A percentile compares a stretch with the other conserved stretches of the same genome.
These are phyloP conservation scores for Pangasianodon gigas DNA, from an alignment of 2,113 vertebrate species.

Conservation along the genomic window DNA sequence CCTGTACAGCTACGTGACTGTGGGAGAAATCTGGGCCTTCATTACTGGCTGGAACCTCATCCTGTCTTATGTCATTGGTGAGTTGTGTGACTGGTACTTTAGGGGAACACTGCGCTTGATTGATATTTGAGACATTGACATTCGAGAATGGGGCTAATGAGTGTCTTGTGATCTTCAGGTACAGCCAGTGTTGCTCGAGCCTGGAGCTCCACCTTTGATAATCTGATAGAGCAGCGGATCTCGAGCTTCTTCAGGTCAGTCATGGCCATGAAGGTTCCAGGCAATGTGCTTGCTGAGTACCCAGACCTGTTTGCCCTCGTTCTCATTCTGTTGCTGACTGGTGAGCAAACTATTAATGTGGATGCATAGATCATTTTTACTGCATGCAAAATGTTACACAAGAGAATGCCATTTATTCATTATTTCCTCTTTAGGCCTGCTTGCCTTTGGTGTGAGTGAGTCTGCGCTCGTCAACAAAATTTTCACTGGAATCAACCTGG, in stretches of 20 bases:
- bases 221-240: constrained; percentile 87
- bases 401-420: not conserved
- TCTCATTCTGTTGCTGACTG: constrained; percentile 84
- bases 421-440: constrained; percentile 72
- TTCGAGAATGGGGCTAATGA: not conserved
- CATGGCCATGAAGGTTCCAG: constrained; percentile 75
- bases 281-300: constrained; percentile 79
- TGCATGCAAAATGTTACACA: not conserved
- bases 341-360: constrained; percentile 67
- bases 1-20: constrained; percentile 95
- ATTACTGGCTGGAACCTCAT: constrained; percentile 97
- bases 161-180: constrained; percentile 65
- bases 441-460: constrained; percentile 91
- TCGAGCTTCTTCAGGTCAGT: constrained; percentile 79
- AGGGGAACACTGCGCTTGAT: not conserved
- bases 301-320: constrained; percentile 89
- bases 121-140: not conserved
- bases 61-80: constrained; percentile 95
- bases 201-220: constrained; percentile 93
- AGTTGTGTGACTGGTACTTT: constrained; percentile 25
- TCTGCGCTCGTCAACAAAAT: constrained; percentile 93
- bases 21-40: constrained; percentile 97
- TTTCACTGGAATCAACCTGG: constrained; percentile 88
- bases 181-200: constrained; percentile 92
- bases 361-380: not conserved